Base-by-base conservation (phyloP, 1,140 invertebrate species). In the Plutomurus gul region DNA sequence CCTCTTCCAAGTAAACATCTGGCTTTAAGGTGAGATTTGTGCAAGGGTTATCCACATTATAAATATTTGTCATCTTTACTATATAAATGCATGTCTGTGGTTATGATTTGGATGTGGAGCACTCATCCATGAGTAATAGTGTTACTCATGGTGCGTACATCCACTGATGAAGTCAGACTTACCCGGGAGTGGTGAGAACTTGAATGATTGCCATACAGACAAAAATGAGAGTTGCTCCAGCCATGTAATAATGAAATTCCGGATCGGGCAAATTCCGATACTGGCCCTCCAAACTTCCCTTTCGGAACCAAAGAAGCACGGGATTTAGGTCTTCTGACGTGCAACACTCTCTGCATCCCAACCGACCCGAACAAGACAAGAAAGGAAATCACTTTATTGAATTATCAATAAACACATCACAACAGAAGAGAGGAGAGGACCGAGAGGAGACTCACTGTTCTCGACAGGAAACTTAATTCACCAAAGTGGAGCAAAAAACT, bases 191-290 rank as follows among this genome's bases (percentile, higher is more conserved):
- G 77, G 93, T 92, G 74, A 95, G 87, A 25, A 93, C 86, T 86
- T 96, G 94, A 84, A 95, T 92, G 36, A 91, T 85, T 70, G 91
- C 91, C 84, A 96, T 91, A 43, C 91, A 89, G 0, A 92, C 65
- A 87, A 96, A 96, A 22, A 96, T 88, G 18, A 91, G 86, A 25
- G 91, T 89, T 3, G 94, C 91, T 84, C 92, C 93, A 1, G 92
- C 88, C n/a, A 96, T 90, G 86, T 96, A 95, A 85, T 91, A 93
- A 78, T 92, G 91, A 87, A 95, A 97, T 84, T 95, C 92, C n/a
- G 89, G 87, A 86, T 97, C 95, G 1, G 90, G 88, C 85, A 94
- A 92, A 78, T 90, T 90, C 22, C 92, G 88, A 85, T 95, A 97
- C 83, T 92, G 91, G 0, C 86, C 86, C 86, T 97, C 95, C 82